Conservation (phyloP, 2,797 vertebrate species). For the Tympanoctomys barrerae region DNA sequence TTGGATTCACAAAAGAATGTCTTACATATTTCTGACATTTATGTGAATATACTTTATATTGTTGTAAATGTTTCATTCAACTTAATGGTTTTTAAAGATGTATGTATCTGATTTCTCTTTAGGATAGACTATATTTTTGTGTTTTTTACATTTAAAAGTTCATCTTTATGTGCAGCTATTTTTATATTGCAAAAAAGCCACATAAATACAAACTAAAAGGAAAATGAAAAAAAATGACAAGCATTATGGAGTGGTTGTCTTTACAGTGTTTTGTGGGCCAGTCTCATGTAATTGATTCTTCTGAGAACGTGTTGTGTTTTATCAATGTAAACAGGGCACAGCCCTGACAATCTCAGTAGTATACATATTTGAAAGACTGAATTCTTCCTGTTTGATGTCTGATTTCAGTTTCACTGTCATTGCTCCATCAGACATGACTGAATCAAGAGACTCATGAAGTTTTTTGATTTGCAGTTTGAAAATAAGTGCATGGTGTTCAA, state of each 20-base stretch:
- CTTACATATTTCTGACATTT: slow-evolving; percentile 87
- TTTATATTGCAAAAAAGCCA: slow-evolving; percentile 87
- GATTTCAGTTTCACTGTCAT: slow-evolving; percentile 85
- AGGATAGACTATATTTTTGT: slow-evolving; percentile 92
- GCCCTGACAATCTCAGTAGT: slow-evolving; percentile 78
- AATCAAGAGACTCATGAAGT: slow-evolving; percentile 81
- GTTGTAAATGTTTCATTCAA: slow-evolving; percentile 90
- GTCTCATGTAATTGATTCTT: slow-evolving; percentile 76
- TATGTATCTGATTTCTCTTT: slow-evolving; percentile 91
- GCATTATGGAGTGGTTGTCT: slow-evolving; percentile 82
- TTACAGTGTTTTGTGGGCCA: slow-evolving; percentile 72
- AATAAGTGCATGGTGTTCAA: slow-evolving; percentile 85
- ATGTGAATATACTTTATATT: slow-evolving; percentile 88
- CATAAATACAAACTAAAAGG: slow-evolving; percentile 82
- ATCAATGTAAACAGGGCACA: slow-evolving; percentile 85
- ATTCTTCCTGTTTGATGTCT: slow-evolving; percentile 81
- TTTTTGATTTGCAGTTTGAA: slow-evolving; percentile 84
- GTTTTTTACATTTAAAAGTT: slow-evolving; percentile 90
- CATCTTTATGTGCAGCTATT: slow-evolving; percentile 88
- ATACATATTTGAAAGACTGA: slow-evolving; percentile 86
- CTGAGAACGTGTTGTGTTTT: slow-evolving; percentile 84
- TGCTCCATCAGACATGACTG: slow-evolving; percentile 82
- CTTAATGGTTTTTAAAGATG: slow-evolving; percentile 89
- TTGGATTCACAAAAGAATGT: slow-evolving; percentile 85
- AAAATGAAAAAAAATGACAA: slow-evolving; percentile 78